Conservation (phyloP, 37 sponge, comb jelly and placozoan genomes). For the Axinella damicornis region DNA sequence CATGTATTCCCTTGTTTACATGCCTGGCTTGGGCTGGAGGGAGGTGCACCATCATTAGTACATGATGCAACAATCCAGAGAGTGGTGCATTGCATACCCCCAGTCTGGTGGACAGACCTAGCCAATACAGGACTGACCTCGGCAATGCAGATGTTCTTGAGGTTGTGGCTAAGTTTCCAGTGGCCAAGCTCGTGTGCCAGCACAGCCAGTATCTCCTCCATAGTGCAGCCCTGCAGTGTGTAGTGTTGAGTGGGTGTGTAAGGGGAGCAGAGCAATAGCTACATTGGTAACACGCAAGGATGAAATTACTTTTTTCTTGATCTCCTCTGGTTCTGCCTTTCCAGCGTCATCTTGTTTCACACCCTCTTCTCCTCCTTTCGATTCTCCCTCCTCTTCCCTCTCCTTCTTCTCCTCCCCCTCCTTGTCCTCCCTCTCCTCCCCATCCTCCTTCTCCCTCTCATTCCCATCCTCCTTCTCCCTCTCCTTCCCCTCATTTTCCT, state of each 20-base stretch:
- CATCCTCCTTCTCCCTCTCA: not conserved
- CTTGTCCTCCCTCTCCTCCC: conserved; percentile 1
- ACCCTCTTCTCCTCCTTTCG: conserved; percentile 13
- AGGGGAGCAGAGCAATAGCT: not conserved
- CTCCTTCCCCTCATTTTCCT: conserved; percentile 5
- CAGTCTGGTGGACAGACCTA: not conserved
- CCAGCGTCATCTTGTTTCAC: not conserved
- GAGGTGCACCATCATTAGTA: too few species aligned
- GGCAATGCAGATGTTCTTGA: conserved; percentile 58
- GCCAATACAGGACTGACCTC: conserved; percentile 10
- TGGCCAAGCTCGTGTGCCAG: conserved; percentile 98
- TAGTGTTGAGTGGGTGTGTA: not conserved
- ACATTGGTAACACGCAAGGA: too few species aligned
- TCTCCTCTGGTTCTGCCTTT: not conserved
- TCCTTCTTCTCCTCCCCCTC: conserved; percentile 17
- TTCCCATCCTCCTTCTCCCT: too few species aligned
- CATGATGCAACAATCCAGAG: too few species aligned
- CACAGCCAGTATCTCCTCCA: conserved; percentile 90
- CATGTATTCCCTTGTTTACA: too few species aligned
- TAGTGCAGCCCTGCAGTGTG: conserved; percentile 73
- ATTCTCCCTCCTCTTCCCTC: not conserved
- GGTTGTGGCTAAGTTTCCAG: conserved; percentile 88
- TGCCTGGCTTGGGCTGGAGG: too few species aligned
- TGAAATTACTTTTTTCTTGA: not conserved
- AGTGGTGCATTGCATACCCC: too few species aligned